A percentile compares a stretch with the other conserved stretches of the same genome.
phyloP scores from a whole-genome alignment of 2,888 invertebrate genomes.

The Catocala nupta region DNA sequence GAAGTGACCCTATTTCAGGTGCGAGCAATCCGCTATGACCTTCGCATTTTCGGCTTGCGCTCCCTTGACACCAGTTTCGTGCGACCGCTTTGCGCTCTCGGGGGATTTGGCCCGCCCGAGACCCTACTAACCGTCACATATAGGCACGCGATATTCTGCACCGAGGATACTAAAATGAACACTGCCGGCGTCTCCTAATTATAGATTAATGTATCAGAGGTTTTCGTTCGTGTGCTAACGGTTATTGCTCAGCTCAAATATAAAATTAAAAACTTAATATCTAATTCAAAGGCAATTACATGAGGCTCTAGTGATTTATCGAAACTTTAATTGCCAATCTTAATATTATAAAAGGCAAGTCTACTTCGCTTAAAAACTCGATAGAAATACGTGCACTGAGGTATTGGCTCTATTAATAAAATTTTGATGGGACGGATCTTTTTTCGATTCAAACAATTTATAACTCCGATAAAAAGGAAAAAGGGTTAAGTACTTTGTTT shows the following conservation, averaged over 20 bases:
- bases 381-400: conserved; percentile 23
- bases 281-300: conserved; percentile 63
- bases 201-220: conserved; percentile 63
- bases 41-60: conserved; percentile 76
- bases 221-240: conserved; percentile 54
- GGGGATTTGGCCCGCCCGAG: conserved; percentile 72
- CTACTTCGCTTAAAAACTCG: conserved; percentile 41
- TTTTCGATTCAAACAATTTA: conserved; percentile 21
- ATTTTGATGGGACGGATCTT: conserved; percentile 20
- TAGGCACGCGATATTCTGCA: conserved; percentile 70
- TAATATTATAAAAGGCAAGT: conserved; percentile 58
- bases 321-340: conserved; percentile 57
- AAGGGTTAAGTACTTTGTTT: conserved; percentile 20
- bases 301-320: conserved; percentile 47
- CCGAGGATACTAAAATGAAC: conserved; percentile 70
- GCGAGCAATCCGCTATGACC: conserved; percentile 79
- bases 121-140: conserved; percentile 69
- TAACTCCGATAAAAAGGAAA: conserved; percentile 19
- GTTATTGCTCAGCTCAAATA: conserved; percentile 48
- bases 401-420: conserved; percentile 13
- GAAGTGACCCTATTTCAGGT: conserved; percentile 79
- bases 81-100: conserved; percentile 72
- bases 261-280: conserved; percentile 61
- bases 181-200: conserved; percentile 62
- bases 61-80: conserved; percentile 72